Base-by-base conservation (phyloP, 2,113 vertebrate genomes). In the Rafetus swinhoei region DNA sequence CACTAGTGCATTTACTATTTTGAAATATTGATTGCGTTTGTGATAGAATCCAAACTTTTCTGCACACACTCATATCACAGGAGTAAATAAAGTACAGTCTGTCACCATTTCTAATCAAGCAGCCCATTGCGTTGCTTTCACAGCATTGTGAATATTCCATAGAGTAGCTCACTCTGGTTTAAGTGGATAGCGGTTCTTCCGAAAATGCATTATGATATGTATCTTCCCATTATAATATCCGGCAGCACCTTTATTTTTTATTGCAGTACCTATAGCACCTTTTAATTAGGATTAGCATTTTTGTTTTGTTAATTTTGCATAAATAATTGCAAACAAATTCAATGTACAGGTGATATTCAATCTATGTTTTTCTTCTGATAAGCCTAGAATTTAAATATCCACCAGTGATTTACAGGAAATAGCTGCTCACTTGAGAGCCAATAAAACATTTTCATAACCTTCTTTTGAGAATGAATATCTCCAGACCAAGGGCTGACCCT, bases 311-410 rank as follows among this genome's bases (percentile, higher is more conserved):
- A 82, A n/a, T 89, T 76, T 82, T 52, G 54, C 13, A 24, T 84
- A 95, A 93, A 53, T 91, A 21, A 1, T 25, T 84, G 74, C 15
- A 92, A 81, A 86, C 87, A 82, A 32, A 79, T 56, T 79, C 56
- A 87, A 93, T 88, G 21, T 45, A 93, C 16, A 69, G n/a, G 7
- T 69, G 62, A 9, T 69, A 69, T 2, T 69, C 32, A 9, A 29
- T 45, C 45, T 45, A 29, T 16, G 9, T 95, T 95, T 96, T 92
- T 96, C 53, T 91, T 87, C 57, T 85, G 86, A 72, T 59, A 84
- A 55, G 77, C 74, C 80, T 15, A 90, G 56, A 59, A 92, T 91
- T 94, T 95, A 45, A 93, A 76, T 89, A 95, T 92, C 87, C 89
- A 74, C 94, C 50, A 88, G 18, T 81, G 77, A 88, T 83, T 90